phyloP scores from a whole-genome alignment of 2,888 invertebrate species.

The Folsomia candida region DNA sequence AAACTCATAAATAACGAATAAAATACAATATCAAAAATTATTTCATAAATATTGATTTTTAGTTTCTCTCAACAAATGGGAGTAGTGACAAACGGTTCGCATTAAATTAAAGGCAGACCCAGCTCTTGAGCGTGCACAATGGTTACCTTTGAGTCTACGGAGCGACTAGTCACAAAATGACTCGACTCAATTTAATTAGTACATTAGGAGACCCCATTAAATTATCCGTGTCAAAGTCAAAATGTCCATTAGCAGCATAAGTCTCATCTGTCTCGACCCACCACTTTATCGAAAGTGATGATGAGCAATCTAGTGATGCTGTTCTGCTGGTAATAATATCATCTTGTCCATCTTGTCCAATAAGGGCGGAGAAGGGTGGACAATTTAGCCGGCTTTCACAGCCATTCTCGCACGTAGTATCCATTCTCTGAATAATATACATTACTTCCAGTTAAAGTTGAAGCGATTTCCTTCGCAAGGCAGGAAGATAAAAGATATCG shows the following conservation, averaged over 20 bases:
- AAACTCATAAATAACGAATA: no score
- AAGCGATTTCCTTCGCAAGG: no score
- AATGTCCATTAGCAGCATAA: background rate
- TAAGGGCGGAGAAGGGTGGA: no score
- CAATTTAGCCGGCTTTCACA: background rate
- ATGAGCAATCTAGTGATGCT: background rate
- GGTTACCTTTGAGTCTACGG: background rate
- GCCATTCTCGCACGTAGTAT: background rate
- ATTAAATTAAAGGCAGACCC: no score
- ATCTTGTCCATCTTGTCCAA: no score
- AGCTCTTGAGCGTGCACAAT: background rate
- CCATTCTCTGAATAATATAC: no score
- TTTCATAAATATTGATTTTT: no score
- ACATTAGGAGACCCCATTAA: conserved; percentile 5
- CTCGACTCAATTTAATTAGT: conserved; percentile 1
- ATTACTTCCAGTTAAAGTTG: no score
- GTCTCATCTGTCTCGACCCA: background rate
- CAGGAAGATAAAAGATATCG: background rate
- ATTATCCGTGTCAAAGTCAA: conserved; percentile 8
- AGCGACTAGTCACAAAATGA: background rate
- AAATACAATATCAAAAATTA: no score
- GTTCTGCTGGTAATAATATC: background rate
- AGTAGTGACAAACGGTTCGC: background rate
- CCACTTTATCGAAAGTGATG: background rate
- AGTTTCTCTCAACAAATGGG: background rate